A percentile compares a stretch with the other conserved stretches of the same genome.
Evolutionary conservation across 2,888 invertebrate species (phyloP).

Genomic region (Lochmaea crataegi): DNA sequence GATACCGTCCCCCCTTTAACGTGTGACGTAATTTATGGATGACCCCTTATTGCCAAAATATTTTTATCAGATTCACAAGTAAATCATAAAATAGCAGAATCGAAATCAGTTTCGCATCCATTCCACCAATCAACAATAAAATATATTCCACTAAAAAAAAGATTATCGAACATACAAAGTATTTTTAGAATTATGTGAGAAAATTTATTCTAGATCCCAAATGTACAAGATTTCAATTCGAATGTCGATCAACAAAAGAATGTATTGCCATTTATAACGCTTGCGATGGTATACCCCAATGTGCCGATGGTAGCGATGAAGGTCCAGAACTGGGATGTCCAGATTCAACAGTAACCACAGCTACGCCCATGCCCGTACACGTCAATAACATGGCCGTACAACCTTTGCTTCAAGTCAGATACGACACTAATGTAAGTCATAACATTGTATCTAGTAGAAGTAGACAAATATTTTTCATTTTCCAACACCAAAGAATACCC

Average conservation of each 20-base stretch:
- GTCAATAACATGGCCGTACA: constrained; percentile 33
- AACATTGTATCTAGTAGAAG: too few relatives aligned
- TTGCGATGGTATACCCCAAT: constrained; percentile 93
- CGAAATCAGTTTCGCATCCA: too few relatives aligned
- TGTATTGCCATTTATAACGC: constrained; percentile 96
- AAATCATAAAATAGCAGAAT: too few relatives aligned
- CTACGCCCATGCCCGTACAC: constrained; percentile 53
- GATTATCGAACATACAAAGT: background rate
- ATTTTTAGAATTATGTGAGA: too few relatives aligned
- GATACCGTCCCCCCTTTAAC: too few relatives aligned
- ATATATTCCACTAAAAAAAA: background rate
- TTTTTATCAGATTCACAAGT: too few relatives aligned
- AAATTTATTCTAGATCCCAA: constrained; percentile 61
- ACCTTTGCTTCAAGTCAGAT: constrained; percentile 39
- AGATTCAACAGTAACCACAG: constrained; percentile 64
- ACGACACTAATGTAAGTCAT: constrained; percentile 51
- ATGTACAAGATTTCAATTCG: constrained; percentile 90
- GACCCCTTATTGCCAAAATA: too few relatives aligned
- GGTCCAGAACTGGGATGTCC: constrained; percentile 85
- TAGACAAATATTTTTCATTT: too few relatives aligned
- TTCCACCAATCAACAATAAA: too few relatives aligned
- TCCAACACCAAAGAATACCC: too few relatives aligned
- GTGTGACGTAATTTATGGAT: too few relatives aligned
- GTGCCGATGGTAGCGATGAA: constrained; percentile 92
- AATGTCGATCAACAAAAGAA: constrained; percentile 86